Evolutionary conservation across 2,113 vertebrate species (phyloP), one percentile per base, ranked within the genome.

Genomic region (Eulacestoma nigropectus): DNA sequence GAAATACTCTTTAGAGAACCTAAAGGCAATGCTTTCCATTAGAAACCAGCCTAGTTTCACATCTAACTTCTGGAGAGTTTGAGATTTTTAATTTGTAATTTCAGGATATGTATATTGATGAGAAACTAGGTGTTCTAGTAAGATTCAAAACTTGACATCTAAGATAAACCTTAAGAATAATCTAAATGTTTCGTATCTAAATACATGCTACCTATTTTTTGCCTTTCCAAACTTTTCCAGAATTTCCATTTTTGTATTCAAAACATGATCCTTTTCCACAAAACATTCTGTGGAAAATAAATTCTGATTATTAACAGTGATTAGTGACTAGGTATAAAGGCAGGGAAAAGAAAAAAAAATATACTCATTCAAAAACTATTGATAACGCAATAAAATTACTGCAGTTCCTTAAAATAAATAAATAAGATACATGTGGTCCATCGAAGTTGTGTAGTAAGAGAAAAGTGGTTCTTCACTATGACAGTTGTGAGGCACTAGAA

Each of bases 211-310:
- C 16, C 33, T 44, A 19, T 10, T 50, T 72, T 88, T 46, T 55
- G 29, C 13, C 42, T 68, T 72, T 59, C 18, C 15, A 41, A 33
- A 37, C 9, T 32, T 63, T 10, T 50, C 27, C 26, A 59, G 6
- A 57, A 59, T 83, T 92, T 84, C 8, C 8, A 16, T 39, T 74
- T 56, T 59, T 67, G 1, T 55, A 59, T 12, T 37, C 11, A 82
- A 74, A 92, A 44, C 1, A 1, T 25, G 3, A 13, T 20, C 4
- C 19, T 8, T 3, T 27, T 16, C 7, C 5, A 7, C 0, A 14
- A 5, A 22, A 42, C 32, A 30, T 74, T 78, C 13, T 44, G 14
- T 35, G 9, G 25, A 68, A 46, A 57, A 72, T 5, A 83, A 84
- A 50, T 55, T 72, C 44, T 64, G 5, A 46, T 44, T 86, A 86